Evolutionary conservation across 2,113 vertebrate genomes (phyloP).

Genomic region (Brachypodius melanocephalos): DNA sequence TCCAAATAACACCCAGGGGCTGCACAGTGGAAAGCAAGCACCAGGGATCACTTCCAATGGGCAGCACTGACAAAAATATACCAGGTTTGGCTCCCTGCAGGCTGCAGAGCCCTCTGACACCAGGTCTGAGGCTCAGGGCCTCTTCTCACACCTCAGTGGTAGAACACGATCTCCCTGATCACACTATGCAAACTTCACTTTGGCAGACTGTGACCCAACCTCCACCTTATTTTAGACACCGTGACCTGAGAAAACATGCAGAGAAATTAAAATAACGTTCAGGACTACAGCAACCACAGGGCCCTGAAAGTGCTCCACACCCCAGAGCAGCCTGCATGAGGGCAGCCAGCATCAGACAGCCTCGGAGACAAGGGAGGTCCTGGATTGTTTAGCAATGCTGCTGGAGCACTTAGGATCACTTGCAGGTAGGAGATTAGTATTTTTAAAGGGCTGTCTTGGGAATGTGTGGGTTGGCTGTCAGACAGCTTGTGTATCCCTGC

Average conservation of each 20-base stretch:
- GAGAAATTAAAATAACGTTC: background rate
- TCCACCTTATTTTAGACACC: background rate
- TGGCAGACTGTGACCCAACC: background rate
- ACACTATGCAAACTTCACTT: background rate
- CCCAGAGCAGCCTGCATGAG: rapidly evolving
- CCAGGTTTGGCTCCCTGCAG: background rate
- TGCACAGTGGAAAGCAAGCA: background rate
- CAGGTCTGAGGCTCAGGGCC: background rate
- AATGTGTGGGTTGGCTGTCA: background rate
- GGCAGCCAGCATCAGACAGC: background rate
- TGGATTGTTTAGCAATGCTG: background rate
- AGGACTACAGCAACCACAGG: background rate
- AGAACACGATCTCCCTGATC: background rate
- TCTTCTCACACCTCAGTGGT: background rate
- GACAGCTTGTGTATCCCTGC: background rate
- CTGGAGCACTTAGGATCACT: background rate
- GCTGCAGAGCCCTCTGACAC: background rate
- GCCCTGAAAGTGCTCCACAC: background rate
- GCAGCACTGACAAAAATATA: slow-evolving; percentile 13
- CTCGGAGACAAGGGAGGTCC: background rate
- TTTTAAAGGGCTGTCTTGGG: background rate
- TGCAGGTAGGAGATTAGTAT: background rate
- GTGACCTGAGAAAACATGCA: background rate
- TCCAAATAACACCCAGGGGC: background rate
- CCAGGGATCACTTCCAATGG: background rate